phyloP scores from a whole-genome alignment of 2,888 invertebrate genomes.

The Strigamia transsilvanica region DNA sequence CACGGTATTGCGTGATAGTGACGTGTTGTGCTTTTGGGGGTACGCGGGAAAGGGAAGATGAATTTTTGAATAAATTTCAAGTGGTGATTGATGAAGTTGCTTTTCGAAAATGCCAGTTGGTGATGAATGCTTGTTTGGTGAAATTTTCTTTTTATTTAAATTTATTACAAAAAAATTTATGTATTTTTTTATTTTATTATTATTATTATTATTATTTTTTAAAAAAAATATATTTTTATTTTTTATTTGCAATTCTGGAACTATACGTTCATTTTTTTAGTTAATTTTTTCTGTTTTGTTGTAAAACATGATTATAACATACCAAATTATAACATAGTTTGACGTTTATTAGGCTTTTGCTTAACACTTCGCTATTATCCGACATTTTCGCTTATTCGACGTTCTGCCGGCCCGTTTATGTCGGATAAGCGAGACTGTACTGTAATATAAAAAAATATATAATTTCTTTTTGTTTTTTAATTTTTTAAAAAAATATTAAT shows the following conservation, averaged over 20 bases:
- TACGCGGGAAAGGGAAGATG: neutral
- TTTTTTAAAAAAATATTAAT: neutral
- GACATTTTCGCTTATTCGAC: no score
- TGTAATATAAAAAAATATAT: no score
- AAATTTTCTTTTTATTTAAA: neutral
- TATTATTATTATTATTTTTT: neutral
- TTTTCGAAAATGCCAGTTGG: neutral
- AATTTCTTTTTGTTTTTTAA: neutral
- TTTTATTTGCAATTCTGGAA: no score
- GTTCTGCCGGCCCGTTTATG: no score
- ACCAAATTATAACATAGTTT: no score
- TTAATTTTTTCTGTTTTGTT: no score
- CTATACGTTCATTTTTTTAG: no score
- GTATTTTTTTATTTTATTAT: neutral
- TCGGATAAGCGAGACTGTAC: no score
- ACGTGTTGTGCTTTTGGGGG: neutral
- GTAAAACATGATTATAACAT: no score
- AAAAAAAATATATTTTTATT: no score
- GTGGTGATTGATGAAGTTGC: constrained; percentile 24
- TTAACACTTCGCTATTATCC: no score
- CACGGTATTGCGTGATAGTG: neutral
- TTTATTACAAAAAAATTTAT: neutral
- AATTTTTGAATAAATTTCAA: constrained; percentile 11
- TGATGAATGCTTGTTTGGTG: neutral
- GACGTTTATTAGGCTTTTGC: no score